Percentiles rank a stretch among this genome's conserved stretches.
phyloP scores from a whole-genome alignment of 1,140 invertebrate species.

The Ostrea edulis region DNA sequence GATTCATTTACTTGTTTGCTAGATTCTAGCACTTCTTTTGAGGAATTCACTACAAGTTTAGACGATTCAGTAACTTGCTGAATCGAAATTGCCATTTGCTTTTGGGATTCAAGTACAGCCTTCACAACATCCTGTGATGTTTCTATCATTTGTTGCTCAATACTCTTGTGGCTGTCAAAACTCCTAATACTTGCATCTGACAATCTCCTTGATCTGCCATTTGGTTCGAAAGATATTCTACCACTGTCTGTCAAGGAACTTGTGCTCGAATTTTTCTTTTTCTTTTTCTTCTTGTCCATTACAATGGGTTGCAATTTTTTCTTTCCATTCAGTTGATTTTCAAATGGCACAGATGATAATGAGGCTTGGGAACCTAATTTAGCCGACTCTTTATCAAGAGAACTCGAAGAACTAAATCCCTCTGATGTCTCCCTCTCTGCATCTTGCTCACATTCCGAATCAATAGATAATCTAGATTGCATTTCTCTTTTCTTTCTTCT shows the following conservation, averaged over 20 bases:
- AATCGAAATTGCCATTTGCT: slow-evolving; percentile 33
- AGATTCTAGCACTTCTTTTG: slow-evolving; percentile 44
- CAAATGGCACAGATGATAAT: slow-evolving; percentile 29
- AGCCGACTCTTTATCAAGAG: not conserved
- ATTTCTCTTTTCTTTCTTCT: slow-evolving; percentile 54
- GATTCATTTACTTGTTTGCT: slow-evolving; percentile 45
- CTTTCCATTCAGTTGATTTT: slow-evolving; percentile 38
- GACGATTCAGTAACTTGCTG: slow-evolving; percentile 27
- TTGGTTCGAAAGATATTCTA: slow-evolving; percentile 16
- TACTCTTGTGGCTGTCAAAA: slow-evolving; percentile 10
- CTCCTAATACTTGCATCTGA: slow-evolving; percentile 9
- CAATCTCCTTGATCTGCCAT: slow-evolving; percentile 4
- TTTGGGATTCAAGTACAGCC: slow-evolving; percentile 20
- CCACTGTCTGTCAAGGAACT: slow-evolving; percentile 21
- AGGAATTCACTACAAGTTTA: slow-evolving; percentile 31
- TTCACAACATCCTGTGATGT: slow-evolving; percentile 37
- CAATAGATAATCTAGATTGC: not conserved
- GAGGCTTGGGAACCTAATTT: slow-evolving; percentile 34
- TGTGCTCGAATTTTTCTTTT: slow-evolving; percentile 21
- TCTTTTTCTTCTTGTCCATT: slow-evolving; percentile 16
- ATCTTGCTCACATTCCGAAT: slow-evolving; percentile 8
- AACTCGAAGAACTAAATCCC: slow-evolving; percentile 4
- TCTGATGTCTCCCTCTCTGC: not conserved
- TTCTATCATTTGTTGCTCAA: not conserved
- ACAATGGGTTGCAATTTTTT: slow-evolving; percentile 37